These are phyloP conservation scores for Lethenteron camtschaticum DNA, from an alignment of 2,113 vertebrate species.

Conservation along the genomic window DNA sequence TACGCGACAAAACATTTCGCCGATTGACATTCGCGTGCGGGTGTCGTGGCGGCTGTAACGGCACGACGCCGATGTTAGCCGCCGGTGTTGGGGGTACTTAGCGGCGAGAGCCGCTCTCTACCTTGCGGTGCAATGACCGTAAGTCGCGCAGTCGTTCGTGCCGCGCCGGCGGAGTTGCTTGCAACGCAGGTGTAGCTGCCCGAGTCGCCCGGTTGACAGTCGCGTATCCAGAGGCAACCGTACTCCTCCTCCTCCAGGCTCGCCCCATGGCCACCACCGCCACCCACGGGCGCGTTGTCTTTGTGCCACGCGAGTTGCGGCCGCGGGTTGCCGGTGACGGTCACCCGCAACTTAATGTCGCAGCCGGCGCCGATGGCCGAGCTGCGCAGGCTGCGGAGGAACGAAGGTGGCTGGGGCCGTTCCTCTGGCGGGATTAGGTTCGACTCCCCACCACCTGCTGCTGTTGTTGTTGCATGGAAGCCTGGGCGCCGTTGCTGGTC, in stretches of 20 bases:
- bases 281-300: neutral
- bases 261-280: neutral
- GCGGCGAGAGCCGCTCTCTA: neutral
- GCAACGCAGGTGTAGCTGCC: slow-evolving; percentile 2
- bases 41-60: too few relatives aligned
- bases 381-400: neutral
- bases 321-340: neutral
- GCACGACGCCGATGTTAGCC: too few relatives aligned
- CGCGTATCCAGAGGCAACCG: neutral
- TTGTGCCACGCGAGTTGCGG: neutral
- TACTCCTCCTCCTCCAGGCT: neutral
- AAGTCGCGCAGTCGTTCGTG: neutral
- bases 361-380: neutral
- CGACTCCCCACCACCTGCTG: too few relatives aligned
- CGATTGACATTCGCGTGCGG: too few relatives aligned
- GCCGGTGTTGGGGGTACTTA: too few relatives aligned
- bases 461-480: too few relatives aligned
- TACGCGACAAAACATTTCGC: too few relatives aligned
- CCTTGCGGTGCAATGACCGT: neutral
- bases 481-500: too few relatives aligned
- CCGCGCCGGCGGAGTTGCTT: neutral
- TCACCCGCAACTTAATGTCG: neutral
- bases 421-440: too few relatives aligned
- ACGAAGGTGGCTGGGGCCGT: neutral
- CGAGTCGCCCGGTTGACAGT: neutral